phyloP scores from a whole-genome alignment of 2,113 vertebrate species.

The Lonchura striata region DNA sequence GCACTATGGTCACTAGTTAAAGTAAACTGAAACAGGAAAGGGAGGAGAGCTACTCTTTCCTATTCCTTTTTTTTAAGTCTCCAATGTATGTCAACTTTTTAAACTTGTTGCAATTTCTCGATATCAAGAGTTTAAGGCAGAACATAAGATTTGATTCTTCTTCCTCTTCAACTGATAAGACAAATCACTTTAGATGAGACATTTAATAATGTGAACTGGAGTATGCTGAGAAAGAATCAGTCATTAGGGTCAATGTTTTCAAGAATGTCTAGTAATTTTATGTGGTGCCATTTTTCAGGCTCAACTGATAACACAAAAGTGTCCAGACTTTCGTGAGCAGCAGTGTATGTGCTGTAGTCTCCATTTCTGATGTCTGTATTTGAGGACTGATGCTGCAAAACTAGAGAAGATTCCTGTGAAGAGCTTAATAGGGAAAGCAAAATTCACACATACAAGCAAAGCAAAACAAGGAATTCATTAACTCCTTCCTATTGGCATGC shows the following conservation, averaged over 20 bases:
- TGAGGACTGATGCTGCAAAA: neutral
- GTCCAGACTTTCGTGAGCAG: neutral
- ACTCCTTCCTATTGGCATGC: neutral
- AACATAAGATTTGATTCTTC: neutral
- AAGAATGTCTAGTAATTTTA: neutral
- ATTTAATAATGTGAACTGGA: neutral
- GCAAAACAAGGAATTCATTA: neutral
- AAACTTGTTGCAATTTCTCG: neutral
- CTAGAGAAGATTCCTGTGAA: neutral
- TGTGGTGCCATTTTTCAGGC: neutral
- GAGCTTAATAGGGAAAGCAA: neutral
- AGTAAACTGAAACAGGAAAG: slow-evolving; percentile 33
- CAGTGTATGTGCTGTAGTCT: neutral
- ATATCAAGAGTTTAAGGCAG: neutral
- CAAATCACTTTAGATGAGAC: neutral
- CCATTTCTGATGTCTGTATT: neutral
- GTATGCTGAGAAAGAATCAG: neutral
- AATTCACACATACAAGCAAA: neutral
- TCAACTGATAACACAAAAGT: neutral
- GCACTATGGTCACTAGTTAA: neutral
- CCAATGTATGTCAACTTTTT: neutral
- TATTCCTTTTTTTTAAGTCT: neutral
- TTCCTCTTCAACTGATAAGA: neutral
- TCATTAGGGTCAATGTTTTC: neutral
- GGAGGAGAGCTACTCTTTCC: neutral